Base-by-base conservation (phyloP, 2,113 vertebrate genomes). In the Dasypus novemcinctus region DNA sequence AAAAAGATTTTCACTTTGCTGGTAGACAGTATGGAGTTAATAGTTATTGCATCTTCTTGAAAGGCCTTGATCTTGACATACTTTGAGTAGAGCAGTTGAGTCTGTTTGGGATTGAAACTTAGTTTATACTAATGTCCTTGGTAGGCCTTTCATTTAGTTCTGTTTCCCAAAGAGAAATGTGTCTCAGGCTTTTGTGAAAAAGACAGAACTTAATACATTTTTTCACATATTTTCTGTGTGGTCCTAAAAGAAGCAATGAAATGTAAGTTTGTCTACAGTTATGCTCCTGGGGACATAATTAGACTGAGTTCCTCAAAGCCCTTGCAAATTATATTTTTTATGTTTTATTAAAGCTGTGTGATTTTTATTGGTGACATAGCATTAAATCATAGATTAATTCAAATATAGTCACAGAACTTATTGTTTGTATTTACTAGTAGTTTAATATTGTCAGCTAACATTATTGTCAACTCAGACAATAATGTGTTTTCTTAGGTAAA, bases 91-190 rank as follows among this genome's bases (percentile, higher is more conserved):
- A 95, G 86, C n/a, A 29, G 21, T 49, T 66, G 31, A 69, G 52
- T 74, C 36, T 63, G 38, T 93, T 91, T 93, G 82, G 15, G 71
- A 89, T 94, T 61, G 85, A 90, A 93, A 93, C 63, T 90, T 78
- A 84, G 90, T 97, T 93, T 97, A 68, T 94, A 94, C 21, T 54
- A 57, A 54, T 94, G 86, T 88, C 85, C 88, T 96, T 92, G 69
- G 52, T 74, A 76, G 82, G 25, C 79, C 66, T 97, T 72, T 90
- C 76, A 91, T 95, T 80, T 81, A 69, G 68, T 92, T 96, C 66
- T 95, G 1, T 87, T 85, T 96, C 68, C 2, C 13, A 94, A 82
- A 94, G 61, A 85, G 91, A 83, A 91, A 61, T 27, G 33, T 71
- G 31, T 87, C 38, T 66, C 38, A 87, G 64, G 38, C 69, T 64